Evolutionary conservation across 2,797 vertebrate genomes (phyloP).

Genomic region (Spondyliosoma cantharus): DNA sequence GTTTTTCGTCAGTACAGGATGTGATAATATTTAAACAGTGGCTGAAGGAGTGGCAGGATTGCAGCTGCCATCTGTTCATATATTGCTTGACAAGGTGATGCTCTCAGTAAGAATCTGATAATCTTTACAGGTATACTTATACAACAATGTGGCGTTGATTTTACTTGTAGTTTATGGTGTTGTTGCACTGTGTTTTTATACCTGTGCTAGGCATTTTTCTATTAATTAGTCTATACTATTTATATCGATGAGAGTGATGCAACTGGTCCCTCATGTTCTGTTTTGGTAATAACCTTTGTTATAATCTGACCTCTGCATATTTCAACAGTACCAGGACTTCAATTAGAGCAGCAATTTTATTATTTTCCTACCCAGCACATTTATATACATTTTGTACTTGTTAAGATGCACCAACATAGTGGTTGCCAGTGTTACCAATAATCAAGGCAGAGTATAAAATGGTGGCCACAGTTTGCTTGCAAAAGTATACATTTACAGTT

Average conservation of each 20-base stretch:
- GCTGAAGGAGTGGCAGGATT: not conserved
- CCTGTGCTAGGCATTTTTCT: not conserved
- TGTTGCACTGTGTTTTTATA: not conserved
- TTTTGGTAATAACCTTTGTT: not conserved
- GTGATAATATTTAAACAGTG: not conserved
- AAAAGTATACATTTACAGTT: not conserved
- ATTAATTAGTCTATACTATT: not conserved
- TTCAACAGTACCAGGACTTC: not conserved
- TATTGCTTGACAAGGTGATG: not conserved
- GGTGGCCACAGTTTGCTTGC: not conserved
- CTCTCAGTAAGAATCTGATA: too few relatives aligned
- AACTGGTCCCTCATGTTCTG: not conserved
- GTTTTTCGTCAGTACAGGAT: not conserved
- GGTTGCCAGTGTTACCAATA: constrained; percentile 9
- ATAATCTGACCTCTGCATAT: not conserved
- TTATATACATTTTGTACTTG: not conserved
- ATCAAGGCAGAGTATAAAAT: constrained; percentile 9
- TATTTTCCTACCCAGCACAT: constrained; percentile 3
- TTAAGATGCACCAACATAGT: not conserved
- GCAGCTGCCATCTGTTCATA: fast-evolving
- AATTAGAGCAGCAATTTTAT: not conserved
- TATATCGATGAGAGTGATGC: not conserved
- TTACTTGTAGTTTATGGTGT: too few relatives aligned
- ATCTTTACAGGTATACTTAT: not conserved
- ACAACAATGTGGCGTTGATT: not conserved